phyloP scores from a whole-genome alignment of 2,888 invertebrate genomes.

The Cheilosia urbana region DNA sequence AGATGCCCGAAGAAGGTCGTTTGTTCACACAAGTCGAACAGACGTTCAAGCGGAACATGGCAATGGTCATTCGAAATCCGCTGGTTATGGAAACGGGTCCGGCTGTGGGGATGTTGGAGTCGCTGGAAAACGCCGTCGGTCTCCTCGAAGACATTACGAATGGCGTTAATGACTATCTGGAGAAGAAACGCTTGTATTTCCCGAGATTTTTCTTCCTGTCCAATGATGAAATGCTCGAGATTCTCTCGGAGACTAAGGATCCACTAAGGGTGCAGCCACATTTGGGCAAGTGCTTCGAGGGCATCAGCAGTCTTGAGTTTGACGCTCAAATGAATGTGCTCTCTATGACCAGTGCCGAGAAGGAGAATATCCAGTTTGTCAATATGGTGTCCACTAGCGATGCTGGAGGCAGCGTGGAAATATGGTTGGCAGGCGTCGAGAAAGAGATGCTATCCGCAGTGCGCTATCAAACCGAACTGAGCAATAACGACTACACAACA shows the following conservation, averaged over 20 bases:
- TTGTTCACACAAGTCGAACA: slow-evolving; percentile 85
- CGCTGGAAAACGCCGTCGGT: slow-evolving; percentile 86
- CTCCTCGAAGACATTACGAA: slow-evolving; percentile 87
- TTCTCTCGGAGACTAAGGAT: slow-evolving; percentile 88
- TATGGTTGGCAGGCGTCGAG: slow-evolving; percentile 88
- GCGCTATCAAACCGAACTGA: slow-evolving; percentile 82
- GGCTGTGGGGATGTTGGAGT: slow-evolving; percentile 88
- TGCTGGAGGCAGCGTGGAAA: slow-evolving; percentile 86
- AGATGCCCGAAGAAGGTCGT: slow-evolving; percentile 87
- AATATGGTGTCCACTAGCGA: slow-evolving; percentile 85
- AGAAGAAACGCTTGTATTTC: slow-evolving; percentile 87
- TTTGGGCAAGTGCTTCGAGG: slow-evolving; percentile 89
- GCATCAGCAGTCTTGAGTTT: slow-evolving; percentile 85
- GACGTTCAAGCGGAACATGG: slow-evolving; percentile 84
- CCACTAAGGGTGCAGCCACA: slow-evolving; percentile 86
- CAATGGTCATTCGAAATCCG: slow-evolving; percentile 80
- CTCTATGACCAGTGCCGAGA: slow-evolving; percentile 86
- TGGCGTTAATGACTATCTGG: slow-evolving; percentile 87
- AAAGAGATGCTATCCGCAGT: slow-evolving; percentile 86
- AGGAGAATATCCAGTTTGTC: slow-evolving; percentile 86
- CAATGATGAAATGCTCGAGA: slow-evolving; percentile 89
- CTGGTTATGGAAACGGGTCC: slow-evolving; percentile 85
- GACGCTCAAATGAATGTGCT: slow-evolving; percentile 85
- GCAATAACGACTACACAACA: slow-evolving; percentile 83
- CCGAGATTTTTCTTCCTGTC: slow-evolving; percentile 91